Conservation (phyloP, 2,797 vertebrate genomes). For the Mus minutoides region DNA sequence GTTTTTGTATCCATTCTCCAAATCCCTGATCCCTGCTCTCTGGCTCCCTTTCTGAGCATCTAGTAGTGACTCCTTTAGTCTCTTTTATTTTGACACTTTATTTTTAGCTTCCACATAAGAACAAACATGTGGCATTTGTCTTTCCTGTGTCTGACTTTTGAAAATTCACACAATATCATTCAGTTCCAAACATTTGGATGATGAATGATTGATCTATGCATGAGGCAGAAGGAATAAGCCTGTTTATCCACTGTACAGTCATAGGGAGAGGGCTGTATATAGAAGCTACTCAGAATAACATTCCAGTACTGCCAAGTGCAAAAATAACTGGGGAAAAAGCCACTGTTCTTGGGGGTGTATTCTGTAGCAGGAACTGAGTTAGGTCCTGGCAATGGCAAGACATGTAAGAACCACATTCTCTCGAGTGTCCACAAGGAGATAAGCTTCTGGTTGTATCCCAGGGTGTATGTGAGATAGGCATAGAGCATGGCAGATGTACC, state of each 20-base stretch:
- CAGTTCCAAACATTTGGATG: background rate
- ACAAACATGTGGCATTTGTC: background rate
- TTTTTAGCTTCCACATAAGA: background rate
- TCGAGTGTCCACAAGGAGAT: background rate
- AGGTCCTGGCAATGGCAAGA: background rate
- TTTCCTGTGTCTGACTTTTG: background rate
- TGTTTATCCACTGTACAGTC: background rate
- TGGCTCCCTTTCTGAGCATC: background rate
- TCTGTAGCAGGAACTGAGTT: background rate
- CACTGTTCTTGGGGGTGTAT: background rate
- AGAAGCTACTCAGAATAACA: background rate
- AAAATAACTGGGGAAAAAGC: background rate
- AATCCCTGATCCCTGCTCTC: background rate
- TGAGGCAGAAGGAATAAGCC: background rate
- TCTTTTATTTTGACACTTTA: background rate
- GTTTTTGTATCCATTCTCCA: background rate
- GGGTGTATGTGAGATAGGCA: background rate
- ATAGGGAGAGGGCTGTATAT: background rate
- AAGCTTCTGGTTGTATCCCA: background rate
- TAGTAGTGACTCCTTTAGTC: background rate
- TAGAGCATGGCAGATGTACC: background rate
- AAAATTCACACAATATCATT: background rate
- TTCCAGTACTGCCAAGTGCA: background rate
- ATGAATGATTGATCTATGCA: background rate
- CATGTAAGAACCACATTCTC: background rate